Evolutionary conservation across 2,888 invertebrate genomes (phyloP).

Genomic region (Notodonta dromedarius): DNA sequence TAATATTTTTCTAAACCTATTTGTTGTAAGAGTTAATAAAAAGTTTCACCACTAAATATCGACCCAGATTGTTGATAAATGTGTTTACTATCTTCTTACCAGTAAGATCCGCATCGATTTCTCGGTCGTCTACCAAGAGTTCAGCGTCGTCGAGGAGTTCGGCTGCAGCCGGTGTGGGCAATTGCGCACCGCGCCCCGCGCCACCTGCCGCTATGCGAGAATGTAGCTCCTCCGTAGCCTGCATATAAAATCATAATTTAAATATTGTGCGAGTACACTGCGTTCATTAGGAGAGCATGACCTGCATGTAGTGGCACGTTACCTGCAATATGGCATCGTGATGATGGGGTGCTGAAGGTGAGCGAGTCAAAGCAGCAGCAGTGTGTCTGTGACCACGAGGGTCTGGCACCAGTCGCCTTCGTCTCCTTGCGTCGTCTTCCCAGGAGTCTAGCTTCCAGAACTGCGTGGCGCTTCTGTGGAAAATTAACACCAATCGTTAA

Average conservation of each 20-base stretch:
- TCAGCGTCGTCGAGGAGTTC: constrained; percentile 98
- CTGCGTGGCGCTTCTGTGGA: constrained; percentile 66
- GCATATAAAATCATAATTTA: not conserved
- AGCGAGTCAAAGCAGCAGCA: constrained; percentile 92
- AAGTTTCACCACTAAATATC: not conserved
- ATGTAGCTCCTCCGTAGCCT: constrained; percentile 97
- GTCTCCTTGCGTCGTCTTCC: constrained; percentile 99
- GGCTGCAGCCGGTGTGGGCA: constrained; percentile 89
- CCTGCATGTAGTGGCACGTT: not conserved
- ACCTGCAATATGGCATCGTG: constrained; percentile 97
- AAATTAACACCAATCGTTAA: not conserved
- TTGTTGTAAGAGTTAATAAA: too few species aligned
- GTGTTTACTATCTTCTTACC: constrained; percentile 72
- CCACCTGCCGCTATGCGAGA: constrained; percentile 90
- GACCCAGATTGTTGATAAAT: not conserved
- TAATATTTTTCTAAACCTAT: not conserved
- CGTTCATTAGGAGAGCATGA: not conserved
- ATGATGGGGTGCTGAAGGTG: constrained; percentile 89
- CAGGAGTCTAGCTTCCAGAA: constrained; percentile 99
- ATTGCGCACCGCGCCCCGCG: constrained; percentile 83
- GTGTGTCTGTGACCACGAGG: constrained; percentile 96
- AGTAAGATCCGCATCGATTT: constrained; percentile 93
- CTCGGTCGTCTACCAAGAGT: constrained; percentile 94
- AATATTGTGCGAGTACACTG: not conserved
- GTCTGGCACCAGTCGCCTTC: constrained; percentile 98